These are phyloP conservation scores for Tetanocera ferruginea DNA, from an alignment of 2,888 invertebrate species.

Conservation along the genomic window DNA sequence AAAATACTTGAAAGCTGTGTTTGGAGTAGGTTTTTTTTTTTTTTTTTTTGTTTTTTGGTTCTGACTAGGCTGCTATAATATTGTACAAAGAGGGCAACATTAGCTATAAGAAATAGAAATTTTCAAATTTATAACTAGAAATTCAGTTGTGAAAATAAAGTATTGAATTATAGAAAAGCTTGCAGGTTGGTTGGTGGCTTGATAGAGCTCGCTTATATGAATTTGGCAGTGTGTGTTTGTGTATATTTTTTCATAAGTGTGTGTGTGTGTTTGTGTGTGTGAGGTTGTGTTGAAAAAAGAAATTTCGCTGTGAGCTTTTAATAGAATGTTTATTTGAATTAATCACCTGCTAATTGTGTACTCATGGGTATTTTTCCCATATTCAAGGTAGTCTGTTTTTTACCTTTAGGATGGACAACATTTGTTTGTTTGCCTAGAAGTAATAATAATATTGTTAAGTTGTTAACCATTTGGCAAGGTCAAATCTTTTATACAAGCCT, in stretches of 20 bases:
- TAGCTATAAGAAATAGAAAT: no score
- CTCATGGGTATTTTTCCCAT: slow-evolving; percentile 65
- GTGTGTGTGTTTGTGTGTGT: neutral
- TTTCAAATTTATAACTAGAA: no score
- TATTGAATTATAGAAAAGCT: neutral
- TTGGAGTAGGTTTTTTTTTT: no score
- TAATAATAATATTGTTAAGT: slow-evolving; percentile 24
- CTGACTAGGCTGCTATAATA: no score
- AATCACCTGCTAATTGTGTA: slow-evolving; percentile 65
- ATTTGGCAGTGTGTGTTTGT: neutral
- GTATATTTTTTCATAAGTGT: neutral
- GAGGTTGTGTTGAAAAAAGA: neutral
- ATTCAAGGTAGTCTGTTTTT: slow-evolving; percentile 64
- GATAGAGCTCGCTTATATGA: slow-evolving; percentile 8
- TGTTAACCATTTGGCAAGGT: neutral
- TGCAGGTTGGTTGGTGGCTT: slow-evolving; percentile 1
- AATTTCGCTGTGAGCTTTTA: neutral
- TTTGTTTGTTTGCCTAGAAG: slow-evolving; percentile 67
- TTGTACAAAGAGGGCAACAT: no score
- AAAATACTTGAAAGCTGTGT: no score
- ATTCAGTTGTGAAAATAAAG: no score
- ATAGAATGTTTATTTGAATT: slow-evolving; percentile 36
- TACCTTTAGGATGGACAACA: slow-evolving; percentile 67
- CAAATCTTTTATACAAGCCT: no score
- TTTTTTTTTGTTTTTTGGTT: no score